Conservation (phyloP, 2,113 vertebrate species). For the Mesembrinibis cayennensis region DNA sequence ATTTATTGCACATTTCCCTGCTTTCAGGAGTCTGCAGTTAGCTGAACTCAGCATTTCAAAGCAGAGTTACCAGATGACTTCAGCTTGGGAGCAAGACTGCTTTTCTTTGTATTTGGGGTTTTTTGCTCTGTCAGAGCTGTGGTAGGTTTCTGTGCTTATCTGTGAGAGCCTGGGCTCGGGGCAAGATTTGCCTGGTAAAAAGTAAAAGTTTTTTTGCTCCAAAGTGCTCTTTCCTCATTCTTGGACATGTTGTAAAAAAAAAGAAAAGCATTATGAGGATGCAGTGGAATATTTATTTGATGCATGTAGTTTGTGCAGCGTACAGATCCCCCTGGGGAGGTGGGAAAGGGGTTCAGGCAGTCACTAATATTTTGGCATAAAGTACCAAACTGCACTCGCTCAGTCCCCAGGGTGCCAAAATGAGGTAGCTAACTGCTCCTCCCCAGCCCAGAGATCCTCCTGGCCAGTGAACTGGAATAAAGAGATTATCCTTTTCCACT, state of each 20-base stretch:
- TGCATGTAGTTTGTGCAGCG: rapidly evolving
- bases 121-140: not conserved
- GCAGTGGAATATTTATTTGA: not conserved
- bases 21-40: not conserved
- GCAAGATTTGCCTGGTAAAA: not conserved
- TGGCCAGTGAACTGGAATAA: not conserved
- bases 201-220: not conserved
- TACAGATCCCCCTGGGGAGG: not conserved
- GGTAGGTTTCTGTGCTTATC: not conserved
- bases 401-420: not conserved
- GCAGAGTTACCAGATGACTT: not conserved
- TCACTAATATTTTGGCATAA: not conserved
- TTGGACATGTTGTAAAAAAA: not conserved
- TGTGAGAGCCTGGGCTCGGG: not conserved
- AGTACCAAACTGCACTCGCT: not conserved
- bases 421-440: not conserved
- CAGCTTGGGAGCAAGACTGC: not conserved
- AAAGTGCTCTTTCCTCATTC: not conserved
- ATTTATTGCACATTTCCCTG: not conserved
- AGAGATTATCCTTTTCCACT: not conserved
- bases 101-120: not conserved
- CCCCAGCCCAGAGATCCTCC: not conserved
- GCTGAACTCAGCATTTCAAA: not conserved
- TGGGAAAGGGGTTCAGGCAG: not conserved
- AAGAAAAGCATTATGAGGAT: not conserved